phyloP scores from a whole-genome alignment of 2,797 vertebrate genomes.

The Ceryle rudis region DNA sequence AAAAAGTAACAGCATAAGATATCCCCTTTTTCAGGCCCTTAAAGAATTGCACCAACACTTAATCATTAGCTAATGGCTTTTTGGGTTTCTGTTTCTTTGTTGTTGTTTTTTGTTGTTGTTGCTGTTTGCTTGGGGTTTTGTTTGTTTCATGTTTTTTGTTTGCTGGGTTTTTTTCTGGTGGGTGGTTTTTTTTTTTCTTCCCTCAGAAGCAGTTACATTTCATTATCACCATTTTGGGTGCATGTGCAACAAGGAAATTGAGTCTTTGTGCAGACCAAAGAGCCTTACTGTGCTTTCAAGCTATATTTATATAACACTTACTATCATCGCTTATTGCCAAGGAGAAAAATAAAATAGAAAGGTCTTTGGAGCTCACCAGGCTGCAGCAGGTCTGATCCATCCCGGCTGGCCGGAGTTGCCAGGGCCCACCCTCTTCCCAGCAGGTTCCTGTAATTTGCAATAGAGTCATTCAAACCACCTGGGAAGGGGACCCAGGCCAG shows the following conservation, averaged over 20 bases:
- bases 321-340: rapidly evolving
- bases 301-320: background rate
- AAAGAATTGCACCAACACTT: background rate
- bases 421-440: rapidly evolving
- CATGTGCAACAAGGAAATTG: background rate
- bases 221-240: background rate
- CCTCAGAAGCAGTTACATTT: background rate
- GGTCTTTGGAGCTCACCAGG: rapidly evolving
- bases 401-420: too few species aligned
- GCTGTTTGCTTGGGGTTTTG: too few species aligned
- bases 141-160: too few species aligned
- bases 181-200: background rate
- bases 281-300: background rate
- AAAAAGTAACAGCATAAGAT: background rate
- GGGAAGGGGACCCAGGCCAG: background rate
- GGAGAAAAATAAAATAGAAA: too few species aligned
- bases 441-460: background rate
- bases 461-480: background rate
- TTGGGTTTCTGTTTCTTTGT: too few species aligned
- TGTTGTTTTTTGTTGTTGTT: too few species aligned
- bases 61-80: background rate
- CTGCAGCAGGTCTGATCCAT: background rate
- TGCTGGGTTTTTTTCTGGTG: too few species aligned
- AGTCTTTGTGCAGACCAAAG: rapidly evolving
- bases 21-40: background rate